These are phyloP conservation scores for Drepanosiphum platanoidis DNA, from an alignment of 2,888 invertebrate species.

Conservation along the genomic window DNA sequence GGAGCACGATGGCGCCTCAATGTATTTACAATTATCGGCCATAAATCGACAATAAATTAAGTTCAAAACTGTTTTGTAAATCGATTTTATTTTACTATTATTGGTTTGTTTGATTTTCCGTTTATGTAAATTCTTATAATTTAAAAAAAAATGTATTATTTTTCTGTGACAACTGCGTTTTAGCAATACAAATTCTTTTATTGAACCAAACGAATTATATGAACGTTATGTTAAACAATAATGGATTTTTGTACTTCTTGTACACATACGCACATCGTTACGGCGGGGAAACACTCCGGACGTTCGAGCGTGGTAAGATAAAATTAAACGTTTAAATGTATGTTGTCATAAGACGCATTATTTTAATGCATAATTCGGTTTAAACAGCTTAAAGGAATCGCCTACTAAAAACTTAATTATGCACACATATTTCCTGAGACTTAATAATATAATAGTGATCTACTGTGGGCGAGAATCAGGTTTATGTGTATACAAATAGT, in stretches of 20 bases:
- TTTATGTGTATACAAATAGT: neutral
- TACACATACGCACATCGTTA: neutral
- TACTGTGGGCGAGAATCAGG: conserved; percentile 26
- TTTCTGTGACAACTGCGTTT: neutral
- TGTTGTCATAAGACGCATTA: neutral
- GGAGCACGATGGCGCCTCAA: too few relatives aligned
- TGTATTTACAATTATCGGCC: too few relatives aligned
- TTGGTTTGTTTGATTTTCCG: neutral
- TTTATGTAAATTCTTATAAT: neutral
- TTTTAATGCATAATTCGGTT: neutral
- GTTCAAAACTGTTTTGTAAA: too few relatives aligned
- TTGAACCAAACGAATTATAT: neutral
- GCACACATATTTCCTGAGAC: neutral
- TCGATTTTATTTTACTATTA: too few relatives aligned
- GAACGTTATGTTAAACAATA: neutral
- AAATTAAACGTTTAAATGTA: neutral
- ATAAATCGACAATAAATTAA: too few relatives aligned
- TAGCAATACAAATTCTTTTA: neutral
- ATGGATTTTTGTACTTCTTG: neutral
- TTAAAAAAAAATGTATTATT: neutral
- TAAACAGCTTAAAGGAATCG: neutral
- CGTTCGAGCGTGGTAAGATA: neutral
- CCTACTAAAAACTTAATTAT: conserved; percentile 13
- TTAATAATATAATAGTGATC: neutral
- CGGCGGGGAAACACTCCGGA: neutral